These are phyloP conservation scores for Metopolophium dirhodum DNA, from an alignment of 1,140 invertebrate genomes.

Conservation along the genomic window DNA sequence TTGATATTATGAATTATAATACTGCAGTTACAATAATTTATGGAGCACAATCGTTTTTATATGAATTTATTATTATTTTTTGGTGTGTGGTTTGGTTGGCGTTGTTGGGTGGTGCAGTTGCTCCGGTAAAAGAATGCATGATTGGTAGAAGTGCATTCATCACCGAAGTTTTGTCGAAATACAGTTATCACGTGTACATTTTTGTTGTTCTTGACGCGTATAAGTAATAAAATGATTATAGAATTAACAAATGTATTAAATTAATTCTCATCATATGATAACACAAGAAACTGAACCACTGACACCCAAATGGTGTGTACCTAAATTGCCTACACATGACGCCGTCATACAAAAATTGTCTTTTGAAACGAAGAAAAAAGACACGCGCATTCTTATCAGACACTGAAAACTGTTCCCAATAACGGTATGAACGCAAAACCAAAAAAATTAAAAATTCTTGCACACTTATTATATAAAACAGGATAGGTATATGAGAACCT, in stretches of 20 bases:
- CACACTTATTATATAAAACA: neutral
- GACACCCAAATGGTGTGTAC: neutral
- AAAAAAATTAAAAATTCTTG: too few relatives aligned
- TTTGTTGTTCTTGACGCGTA: neutral
- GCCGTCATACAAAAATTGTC: neutral
- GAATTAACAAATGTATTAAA: neutral
- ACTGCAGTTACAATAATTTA: too few relatives aligned
- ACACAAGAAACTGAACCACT: neutral
- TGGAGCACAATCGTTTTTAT: too few relatives aligned
- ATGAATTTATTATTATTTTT: too few relatives aligned
- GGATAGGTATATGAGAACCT: neutral
- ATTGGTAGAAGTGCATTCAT: too few relatives aligned
- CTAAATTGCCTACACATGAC: neutral
- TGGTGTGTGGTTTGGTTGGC: neutral
- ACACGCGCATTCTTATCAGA: neutral
- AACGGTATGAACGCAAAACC: neutral
- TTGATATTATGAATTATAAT: too few relatives aligned
- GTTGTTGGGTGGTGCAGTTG: neutral
- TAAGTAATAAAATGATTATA: neutral
- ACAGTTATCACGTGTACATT: neutral
- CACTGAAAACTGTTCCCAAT: neutral
- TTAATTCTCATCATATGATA: neutral
- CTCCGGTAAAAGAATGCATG: neutral
- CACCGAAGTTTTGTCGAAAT: neutral
- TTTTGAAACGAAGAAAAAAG: neutral